Conservation (phyloP, 2,113 vertebrate genomes). For the Ahaetulla prasina region DNA sequence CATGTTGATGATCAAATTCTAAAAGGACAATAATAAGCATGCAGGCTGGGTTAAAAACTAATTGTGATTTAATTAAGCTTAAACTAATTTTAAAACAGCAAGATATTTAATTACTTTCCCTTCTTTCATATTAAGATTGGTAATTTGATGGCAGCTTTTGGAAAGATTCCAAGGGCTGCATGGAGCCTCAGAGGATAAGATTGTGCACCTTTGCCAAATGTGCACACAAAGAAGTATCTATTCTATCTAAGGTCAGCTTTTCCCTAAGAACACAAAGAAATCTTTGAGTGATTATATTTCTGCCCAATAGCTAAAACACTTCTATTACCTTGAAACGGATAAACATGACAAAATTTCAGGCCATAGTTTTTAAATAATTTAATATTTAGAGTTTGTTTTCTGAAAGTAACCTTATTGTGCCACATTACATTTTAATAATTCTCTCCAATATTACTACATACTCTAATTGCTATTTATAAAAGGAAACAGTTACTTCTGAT, state of each 20-base stretch:
- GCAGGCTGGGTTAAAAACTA: neutral
- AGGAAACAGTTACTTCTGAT: neutral
- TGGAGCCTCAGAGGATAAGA: neutral
- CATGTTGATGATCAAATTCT: neutral
- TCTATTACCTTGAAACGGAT: slow-evolving; percentile 1
- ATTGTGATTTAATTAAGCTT: neutral
- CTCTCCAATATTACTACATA: neutral
- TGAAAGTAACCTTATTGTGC: neutral
- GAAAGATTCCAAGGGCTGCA: neutral
- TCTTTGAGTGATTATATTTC: neutral
- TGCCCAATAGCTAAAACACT: slow-evolving; percentile 10
- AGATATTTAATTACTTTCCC: neutral
- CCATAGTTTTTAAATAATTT: neutral
- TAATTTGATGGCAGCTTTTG: neutral
- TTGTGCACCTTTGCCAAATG: neutral
- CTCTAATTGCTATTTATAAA: slow-evolving; percentile 20
- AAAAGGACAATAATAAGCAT: neutral
- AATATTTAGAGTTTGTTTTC: slow-evolving; percentile 17
- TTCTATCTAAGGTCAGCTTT: neutral
- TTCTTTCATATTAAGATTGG: neutral
- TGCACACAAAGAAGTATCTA: neutral
- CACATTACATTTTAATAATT: neutral
- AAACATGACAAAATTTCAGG: neutral
- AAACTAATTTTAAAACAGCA: neutral
- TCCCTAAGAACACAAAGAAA: neutral